A percentile compares a stretch with the other conserved stretches of the same genome.
Conservation (phyloP, 2,113 vertebrate species). For the Boleophthalmus pectinirostris region DNA sequence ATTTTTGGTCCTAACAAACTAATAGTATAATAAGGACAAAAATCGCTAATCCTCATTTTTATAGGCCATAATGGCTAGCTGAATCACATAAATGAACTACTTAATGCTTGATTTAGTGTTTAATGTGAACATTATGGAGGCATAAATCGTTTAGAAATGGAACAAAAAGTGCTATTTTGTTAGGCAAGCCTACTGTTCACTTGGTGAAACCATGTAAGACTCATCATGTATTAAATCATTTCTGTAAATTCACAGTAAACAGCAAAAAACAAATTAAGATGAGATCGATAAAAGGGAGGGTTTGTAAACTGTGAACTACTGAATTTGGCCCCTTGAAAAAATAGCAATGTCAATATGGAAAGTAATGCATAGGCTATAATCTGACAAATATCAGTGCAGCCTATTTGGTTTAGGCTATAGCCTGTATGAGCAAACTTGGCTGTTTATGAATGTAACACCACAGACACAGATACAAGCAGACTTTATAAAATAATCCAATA, state of each 20-base stretch:
- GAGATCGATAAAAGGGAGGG: not conserved
- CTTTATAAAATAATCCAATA: conserved; percentile 18
- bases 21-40: too few relatives aligned
- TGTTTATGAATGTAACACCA: not conserved
- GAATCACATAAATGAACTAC: too few relatives aligned
- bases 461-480: not conserved
- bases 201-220: not conserved
- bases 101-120: too few relatives aligned
- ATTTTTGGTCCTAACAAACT: too few relatives aligned
- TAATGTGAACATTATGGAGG: too few relatives aligned
- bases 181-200: not conserved
- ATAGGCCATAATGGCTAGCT: too few relatives aligned
- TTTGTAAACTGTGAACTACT: not conserved
- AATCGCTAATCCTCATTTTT: too few relatives aligned
- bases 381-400: too few relatives aligned
- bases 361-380: too few relatives aligned
- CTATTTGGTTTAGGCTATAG: too few relatives aligned
- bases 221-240: not conserved
- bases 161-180: not conserved
- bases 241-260: not conserved
- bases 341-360: too few relatives aligned
- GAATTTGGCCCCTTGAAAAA: not conserved
- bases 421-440: not conserved
- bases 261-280: not conserved
- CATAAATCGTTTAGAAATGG: not conserved